A percentile compares a stretch with the other conserved stretches of the same genome.
phyloP scores from a whole-genome alignment of 1,140 invertebrate genomes.

The Anastatus disparis region DNA sequence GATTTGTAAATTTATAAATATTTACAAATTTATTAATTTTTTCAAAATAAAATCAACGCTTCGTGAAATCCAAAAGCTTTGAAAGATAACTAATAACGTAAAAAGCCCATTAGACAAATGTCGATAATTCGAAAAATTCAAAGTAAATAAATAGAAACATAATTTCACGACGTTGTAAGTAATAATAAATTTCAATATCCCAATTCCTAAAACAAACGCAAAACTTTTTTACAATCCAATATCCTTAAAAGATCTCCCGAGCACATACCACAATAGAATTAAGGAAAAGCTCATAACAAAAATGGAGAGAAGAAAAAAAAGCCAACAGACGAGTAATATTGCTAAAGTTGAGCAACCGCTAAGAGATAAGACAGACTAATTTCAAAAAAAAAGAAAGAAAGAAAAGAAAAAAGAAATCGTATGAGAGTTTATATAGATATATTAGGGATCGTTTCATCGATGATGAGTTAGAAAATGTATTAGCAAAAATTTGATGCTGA shows the following conservation, averaged over 20 bases:
- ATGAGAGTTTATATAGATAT: no score
- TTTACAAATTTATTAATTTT: no score
- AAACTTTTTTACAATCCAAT: not conserved
- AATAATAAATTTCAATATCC: not conserved
- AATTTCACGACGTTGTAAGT: no score
- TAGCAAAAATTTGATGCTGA: slow-evolving; percentile 49
- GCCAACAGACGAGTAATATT: no score
- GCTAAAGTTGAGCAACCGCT: not conserved
- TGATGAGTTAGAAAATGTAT: slow-evolving; percentile 46
- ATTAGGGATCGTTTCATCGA: not conserved
- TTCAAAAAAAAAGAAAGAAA: not conserved
- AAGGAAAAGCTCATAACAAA: slow-evolving; percentile 13
- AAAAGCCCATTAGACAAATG: no score
- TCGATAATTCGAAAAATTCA: no score
- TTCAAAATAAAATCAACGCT: no score
- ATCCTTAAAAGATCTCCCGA: not conserved
- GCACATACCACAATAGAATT: not conserved
- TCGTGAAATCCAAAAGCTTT: no score
- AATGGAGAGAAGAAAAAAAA: slow-evolving; percentile 10
- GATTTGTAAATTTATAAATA: no score
- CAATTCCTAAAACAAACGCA: not conserved
- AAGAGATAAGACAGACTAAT: not conserved
- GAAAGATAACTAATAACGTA: no score
- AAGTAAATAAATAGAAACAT: no score
- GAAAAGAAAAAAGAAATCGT: not conserved